Conservation (phyloP, 2,113 vertebrate genomes). For the Percina caprodes region DNA sequence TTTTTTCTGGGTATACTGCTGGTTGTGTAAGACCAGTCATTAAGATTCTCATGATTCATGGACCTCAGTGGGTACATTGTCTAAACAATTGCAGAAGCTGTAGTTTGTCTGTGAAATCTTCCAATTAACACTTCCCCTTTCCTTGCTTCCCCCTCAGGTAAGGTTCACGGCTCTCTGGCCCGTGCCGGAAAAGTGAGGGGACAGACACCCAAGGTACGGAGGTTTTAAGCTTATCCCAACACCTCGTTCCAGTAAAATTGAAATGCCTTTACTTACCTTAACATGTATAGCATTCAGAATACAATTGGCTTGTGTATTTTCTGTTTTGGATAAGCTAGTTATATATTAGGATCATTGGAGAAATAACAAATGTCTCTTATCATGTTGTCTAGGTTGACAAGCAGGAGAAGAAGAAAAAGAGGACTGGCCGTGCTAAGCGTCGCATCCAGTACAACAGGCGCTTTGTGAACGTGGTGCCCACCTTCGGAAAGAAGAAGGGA, state of each 20-base stretch:
- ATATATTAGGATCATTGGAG: neutral
- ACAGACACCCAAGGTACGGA: conserved; percentile 86
- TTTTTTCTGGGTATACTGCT: neutral
- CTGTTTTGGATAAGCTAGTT: neutral
- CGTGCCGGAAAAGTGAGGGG: conserved; percentile 89
- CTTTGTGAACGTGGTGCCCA: conserved; percentile 87
- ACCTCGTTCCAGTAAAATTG: neutral
- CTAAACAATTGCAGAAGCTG: neutral
- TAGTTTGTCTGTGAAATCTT: neutral
- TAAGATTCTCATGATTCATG: neutral
- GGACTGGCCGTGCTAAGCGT: conserved; percentile 88
- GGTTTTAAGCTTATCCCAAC: neutral
- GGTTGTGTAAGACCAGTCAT: neutral
- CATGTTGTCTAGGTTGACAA: conserved; percentile 83
- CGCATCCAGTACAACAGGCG: conserved; percentile 89
- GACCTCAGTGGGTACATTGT: neutral
- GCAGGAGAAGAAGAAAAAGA: conserved; percentile 90
- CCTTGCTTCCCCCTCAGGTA: conserved; percentile 71
- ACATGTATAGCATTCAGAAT: neutral
- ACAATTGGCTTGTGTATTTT: neutral
- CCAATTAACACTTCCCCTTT: neutral
- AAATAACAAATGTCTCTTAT: neutral
- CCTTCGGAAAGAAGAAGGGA: conserved; percentile 89
- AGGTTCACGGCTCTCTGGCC: conserved; percentile 88
- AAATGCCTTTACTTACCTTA: too few species aligned